Evolutionary conservation across 2,113 vertebrate genomes (phyloP).

Genomic region (Ameiurus melas): DNA sequence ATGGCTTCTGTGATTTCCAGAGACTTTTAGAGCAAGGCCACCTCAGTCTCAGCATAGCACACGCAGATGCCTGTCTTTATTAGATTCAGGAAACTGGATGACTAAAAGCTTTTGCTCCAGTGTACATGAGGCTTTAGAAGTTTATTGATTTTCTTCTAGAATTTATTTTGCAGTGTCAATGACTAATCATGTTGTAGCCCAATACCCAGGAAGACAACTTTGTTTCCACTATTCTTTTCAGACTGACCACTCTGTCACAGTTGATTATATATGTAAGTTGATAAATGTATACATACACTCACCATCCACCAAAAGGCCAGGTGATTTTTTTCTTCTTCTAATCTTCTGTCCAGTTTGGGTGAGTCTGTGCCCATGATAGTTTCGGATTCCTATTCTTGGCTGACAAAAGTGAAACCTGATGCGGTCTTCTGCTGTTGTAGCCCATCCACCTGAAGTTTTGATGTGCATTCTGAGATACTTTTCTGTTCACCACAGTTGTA

Average conservation of each 20-base stretch:
- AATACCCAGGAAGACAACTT: constrained; percentile 65
- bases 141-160: constrained; percentile 54
- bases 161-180: constrained; percentile 59
- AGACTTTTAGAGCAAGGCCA: constrained; percentile 49
- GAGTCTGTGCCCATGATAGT: too few relatives aligned
- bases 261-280: background rate
- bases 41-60: constrained; percentile 44
- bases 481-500: too few relatives aligned
- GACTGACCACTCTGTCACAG: constrained; percentile 1
- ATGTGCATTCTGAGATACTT: too few relatives aligned
- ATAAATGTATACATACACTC: background rate
- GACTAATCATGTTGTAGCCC: constrained; percentile 47
- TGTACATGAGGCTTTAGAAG: constrained; percentile 52
- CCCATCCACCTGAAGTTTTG: too few relatives aligned
- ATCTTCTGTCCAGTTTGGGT: too few relatives aligned
- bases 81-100: constrained; percentile 48
- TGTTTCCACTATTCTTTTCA: background rate
- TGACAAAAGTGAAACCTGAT: too few relatives aligned
- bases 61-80: constrained; percentile 54
- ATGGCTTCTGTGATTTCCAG: constrained; percentile 48
- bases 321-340: too few relatives aligned
- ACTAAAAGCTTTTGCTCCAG: constrained; percentile 36
- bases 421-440: too few relatives aligned
- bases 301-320: too few relatives aligned
- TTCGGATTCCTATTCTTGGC: too few relatives aligned